A percentile compares a stretch with the other conserved stretches of the same genome.
phyloP scores from a whole-genome alignment of 2,113 vertebrate genomes.

The Diadophis punctatus region DNA sequence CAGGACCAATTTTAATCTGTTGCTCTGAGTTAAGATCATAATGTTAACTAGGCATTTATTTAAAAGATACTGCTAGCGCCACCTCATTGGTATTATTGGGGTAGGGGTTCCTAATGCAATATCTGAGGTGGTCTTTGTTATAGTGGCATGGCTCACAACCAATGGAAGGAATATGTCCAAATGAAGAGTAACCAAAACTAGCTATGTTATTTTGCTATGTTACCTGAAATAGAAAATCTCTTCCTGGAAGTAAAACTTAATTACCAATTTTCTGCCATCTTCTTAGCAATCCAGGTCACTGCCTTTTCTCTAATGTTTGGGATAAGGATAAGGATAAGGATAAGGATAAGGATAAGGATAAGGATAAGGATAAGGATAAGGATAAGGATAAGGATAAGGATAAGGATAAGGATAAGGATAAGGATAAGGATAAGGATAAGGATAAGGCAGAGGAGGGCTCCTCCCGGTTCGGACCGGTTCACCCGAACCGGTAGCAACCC shows the following conservation, averaged over 20 bases:
- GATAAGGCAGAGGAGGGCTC: too few species aligned
- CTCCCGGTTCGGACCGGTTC: too few species aligned
- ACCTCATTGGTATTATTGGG: neutral
- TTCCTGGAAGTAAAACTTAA: neutral
- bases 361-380: too few species aligned
- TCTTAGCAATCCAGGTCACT: neutral
- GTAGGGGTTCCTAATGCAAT: neutral
- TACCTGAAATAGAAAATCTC: neutral
- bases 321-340: too few species aligned
- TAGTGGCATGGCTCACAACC: neutral
- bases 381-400: too few species aligned
- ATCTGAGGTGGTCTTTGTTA: neutral
- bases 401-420: too few species aligned
- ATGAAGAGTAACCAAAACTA: neutral
- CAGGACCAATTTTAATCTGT: neutral
- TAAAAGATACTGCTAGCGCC: neutral
- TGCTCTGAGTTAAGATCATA: neutral
- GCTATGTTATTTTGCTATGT: neutral
- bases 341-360: too few species aligned
- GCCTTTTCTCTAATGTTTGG: neutral
- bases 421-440: too few species aligned
- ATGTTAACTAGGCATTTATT: neutral
- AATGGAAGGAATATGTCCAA: neutral
- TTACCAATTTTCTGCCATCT: neutral
- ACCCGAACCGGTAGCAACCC: too few species aligned